Percentiles rank a stretch among this genome's conserved stretches.
phyloP scores from a whole-genome alignment of 2,113 vertebrate species.

The Ochotona curzoniae region DNA sequence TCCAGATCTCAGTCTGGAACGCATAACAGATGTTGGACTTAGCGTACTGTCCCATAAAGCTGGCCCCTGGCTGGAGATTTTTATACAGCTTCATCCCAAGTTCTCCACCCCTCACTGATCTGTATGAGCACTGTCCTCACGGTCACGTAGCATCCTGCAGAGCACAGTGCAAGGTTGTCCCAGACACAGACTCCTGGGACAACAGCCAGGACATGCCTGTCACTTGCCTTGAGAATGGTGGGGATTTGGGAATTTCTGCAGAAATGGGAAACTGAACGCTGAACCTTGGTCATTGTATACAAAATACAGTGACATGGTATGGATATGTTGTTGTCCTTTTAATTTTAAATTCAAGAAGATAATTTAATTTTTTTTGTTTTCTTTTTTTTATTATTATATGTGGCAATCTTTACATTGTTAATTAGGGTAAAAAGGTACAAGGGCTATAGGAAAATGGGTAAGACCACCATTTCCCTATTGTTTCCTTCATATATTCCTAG shows the following conservation, averaged over 20 bases:
- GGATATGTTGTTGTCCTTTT: background rate
- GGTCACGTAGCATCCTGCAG: too few species aligned
- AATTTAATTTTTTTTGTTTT: background rate
- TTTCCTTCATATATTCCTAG: too few species aligned
- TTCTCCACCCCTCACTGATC: too few species aligned
- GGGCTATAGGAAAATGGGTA: too few species aligned
- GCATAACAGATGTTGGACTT: too few species aligned
- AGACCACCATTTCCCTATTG: too few species aligned
- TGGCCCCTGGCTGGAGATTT: background rate
- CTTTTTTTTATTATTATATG: background rate
- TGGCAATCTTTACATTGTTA: too few species aligned
- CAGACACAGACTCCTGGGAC: background rate
- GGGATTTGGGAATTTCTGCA: constrained; percentile 32
- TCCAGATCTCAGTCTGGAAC: too few species aligned
- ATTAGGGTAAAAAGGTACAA: too few species aligned
- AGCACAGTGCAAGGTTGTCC: background rate
- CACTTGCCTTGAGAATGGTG: background rate
- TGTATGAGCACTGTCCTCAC: too few species aligned
- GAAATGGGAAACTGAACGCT: constrained; percentile 43
- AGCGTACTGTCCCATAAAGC: too few species aligned
- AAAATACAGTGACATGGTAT: constrained; percentile 47
- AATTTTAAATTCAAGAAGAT: background rate
- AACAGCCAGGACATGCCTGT: background rate
- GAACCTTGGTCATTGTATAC: constrained; percentile 56
- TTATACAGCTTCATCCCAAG: background rate